A percentile compares a stretch with the other conserved stretches of the same genome.
phyloP scores from a whole-genome alignment of 2,113 vertebrate genomes.

The Semicossyphus pulcher region DNA sequence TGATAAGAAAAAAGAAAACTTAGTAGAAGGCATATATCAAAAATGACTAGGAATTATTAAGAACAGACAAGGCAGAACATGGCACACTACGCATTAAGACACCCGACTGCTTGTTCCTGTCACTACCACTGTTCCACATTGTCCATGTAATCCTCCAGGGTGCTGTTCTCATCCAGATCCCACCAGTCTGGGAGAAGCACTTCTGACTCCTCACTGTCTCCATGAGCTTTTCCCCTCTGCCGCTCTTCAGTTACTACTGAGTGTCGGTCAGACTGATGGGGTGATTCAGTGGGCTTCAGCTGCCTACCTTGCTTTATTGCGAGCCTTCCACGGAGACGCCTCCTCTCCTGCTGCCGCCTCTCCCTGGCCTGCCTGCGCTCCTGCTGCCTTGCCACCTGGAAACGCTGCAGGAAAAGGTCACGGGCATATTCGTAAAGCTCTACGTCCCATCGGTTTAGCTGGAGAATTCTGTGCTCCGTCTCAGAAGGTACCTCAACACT shows the following conservation, averaged over 20 bases:
- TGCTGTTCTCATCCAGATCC: slow-evolving; percentile 79
- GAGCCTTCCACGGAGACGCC: slow-evolving; percentile 77
- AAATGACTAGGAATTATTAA: slow-evolving; percentile 39
- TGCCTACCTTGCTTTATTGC: slow-evolving; percentile 64
- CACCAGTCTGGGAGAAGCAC: slow-evolving; percentile 77
- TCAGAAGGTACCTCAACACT: slow-evolving; percentile 90
- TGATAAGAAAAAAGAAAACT: neutral
- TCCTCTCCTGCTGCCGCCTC: slow-evolving; percentile 91
- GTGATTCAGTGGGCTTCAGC: slow-evolving; percentile 66
- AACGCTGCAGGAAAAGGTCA: slow-evolving; percentile 96
- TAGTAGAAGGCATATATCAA: slow-evolving; percentile 26
- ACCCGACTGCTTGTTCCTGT: neutral
- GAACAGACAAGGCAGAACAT: slow-evolving; percentile 67
- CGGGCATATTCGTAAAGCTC: slow-evolving; percentile 95
- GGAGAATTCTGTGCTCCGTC: slow-evolving; percentile 90
- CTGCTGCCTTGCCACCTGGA: slow-evolving; percentile 94
- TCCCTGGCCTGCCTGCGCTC: slow-evolving; percentile 92
- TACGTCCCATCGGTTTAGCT: slow-evolving; percentile 94
- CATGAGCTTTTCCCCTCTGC: slow-evolving; percentile 38
- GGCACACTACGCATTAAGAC: slow-evolving; percentile 51
- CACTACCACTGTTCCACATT: slow-evolving; percentile 93
- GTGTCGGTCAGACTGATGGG: slow-evolving; percentile 23
- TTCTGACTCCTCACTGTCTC: slow-evolving; percentile 53
- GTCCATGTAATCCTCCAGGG: slow-evolving; percentile 88
- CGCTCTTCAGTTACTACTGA: slow-evolving; percentile 26